Conservation (phyloP, 2,113 vertebrate genomes). For the Alethe castanea region DNA sequence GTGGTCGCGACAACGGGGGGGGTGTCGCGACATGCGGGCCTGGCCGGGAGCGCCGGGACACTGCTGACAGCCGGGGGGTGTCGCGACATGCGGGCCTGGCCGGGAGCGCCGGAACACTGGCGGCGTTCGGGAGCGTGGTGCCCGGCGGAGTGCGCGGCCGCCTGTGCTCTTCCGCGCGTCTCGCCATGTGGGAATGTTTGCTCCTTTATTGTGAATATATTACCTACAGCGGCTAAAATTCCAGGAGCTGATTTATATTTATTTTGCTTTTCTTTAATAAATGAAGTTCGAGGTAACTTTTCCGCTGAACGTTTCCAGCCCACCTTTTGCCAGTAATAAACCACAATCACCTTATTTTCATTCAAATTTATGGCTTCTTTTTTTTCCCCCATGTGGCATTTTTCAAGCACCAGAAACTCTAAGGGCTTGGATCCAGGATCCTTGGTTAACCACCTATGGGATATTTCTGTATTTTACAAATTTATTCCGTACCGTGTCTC, state of each 20-base stretch:
- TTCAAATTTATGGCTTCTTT: accelerated
- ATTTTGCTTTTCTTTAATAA: no score
- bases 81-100: neutral
- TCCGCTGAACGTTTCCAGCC: no score
- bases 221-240: accelerated
- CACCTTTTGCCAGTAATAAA: accelerated
- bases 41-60: neutral
- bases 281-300: accelerated
- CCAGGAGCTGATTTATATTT: no score
- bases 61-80: neutral
- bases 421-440: accelerated
- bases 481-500: accelerated
- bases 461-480: accelerated
- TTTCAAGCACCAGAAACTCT: accelerated
- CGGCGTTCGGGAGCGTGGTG: no score
- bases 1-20: no score
- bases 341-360: accelerated
- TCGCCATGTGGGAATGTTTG: accelerated
- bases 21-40: neutral
- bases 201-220: accelerated
- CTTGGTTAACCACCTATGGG: accelerated
- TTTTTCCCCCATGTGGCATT: accelerated
- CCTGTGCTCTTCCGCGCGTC: neutral
- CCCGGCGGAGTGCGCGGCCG: accelerated
- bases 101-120: no score